Evolutionary conservation across 2,797 vertebrate genomes (phyloP).

Genomic region (Choloepus didactylus): DNA sequence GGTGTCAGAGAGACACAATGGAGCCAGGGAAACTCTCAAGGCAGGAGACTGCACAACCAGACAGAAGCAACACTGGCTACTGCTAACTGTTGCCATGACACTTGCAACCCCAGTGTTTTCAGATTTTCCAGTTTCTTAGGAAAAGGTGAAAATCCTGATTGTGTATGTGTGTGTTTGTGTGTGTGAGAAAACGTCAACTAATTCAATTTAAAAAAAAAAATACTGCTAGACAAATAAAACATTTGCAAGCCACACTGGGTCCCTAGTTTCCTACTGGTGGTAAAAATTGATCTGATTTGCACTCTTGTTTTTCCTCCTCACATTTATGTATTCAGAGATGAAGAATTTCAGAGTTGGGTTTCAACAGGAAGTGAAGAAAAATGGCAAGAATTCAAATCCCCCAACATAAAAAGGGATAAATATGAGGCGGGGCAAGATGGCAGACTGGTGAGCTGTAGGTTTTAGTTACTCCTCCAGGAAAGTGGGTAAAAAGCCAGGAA

Average conservation of each 20-base stretch:
- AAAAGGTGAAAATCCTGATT: not conserved
- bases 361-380: not conserved
- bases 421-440: too few relatives aligned
- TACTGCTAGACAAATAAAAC: not conserved
- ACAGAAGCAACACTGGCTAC: too few relatives aligned
- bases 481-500: too few relatives aligned
- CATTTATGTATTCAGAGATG: not conserved
- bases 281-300: not conserved
- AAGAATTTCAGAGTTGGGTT: not conserved
- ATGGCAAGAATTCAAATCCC: not conserved
- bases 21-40: not conserved
- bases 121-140: not conserved
- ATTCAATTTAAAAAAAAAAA: not conserved
- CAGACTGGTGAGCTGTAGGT: too few relatives aligned
- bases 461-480: too few relatives aligned
- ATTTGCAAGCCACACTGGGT: not conserved
- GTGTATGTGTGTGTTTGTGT: too few relatives aligned
- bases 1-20: not conserved
- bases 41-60: accelerated
- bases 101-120: not conserved
- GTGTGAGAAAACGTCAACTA: not conserved
- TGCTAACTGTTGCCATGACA: not conserved
- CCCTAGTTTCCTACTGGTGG: not conserved
- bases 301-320: not conserved
- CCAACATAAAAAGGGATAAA: not conserved